phyloP scores from a whole-genome alignment of 2,888 invertebrate genomes.

The Morpho achilles region DNA sequence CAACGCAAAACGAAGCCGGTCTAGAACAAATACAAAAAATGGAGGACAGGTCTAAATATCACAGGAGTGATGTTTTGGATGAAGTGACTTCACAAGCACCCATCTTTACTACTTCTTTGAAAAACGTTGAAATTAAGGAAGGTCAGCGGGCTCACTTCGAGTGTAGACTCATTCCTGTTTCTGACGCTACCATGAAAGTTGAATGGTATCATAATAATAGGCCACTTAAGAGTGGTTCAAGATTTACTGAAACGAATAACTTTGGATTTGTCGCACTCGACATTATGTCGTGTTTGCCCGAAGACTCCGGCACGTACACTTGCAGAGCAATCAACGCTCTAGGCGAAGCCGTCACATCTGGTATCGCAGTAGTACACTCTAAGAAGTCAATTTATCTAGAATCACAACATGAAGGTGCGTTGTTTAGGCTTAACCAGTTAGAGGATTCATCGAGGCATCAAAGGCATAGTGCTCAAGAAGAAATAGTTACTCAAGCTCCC shows the following conservation, averaged over 20 bases:
- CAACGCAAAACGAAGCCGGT: conserved; percentile 92
- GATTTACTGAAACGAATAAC: conserved; percentile 97
- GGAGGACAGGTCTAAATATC: conserved; percentile 90
- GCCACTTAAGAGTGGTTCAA: conserved; percentile 94
- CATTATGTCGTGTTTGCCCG: conserved; percentile 96
- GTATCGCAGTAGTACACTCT: conserved; percentile 90
- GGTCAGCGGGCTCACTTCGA: conserved; percentile 97
- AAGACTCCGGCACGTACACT: conserved; percentile 97
- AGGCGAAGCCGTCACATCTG: conserved; percentile 96
- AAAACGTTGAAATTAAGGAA: conserved; percentile 95
- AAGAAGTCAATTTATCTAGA: conserved; percentile 92
- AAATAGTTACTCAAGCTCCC: conserved; percentile 90
- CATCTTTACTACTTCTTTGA: conserved; percentile 94
- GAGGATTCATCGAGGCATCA: conserved; percentile 89
- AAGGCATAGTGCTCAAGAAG: conserved; percentile 86
- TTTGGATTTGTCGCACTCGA: conserved; percentile 98
- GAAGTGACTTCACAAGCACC: conserved; percentile 94
- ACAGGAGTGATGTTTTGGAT: conserved; percentile 86
- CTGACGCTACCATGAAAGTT: conserved; percentile 94
- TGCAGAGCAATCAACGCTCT: conserved; percentile 94
- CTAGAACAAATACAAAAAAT: conserved; percentile 93
- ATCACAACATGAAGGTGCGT: conserved; percentile 92
- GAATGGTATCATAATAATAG: conserved; percentile 97
- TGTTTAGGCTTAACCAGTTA: conserved; percentile 88
- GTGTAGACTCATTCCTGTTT: conserved; percentile 95